Base-by-base conservation (phyloP, 2,797 vertebrate species). In the Botia almorhae region DNA sequence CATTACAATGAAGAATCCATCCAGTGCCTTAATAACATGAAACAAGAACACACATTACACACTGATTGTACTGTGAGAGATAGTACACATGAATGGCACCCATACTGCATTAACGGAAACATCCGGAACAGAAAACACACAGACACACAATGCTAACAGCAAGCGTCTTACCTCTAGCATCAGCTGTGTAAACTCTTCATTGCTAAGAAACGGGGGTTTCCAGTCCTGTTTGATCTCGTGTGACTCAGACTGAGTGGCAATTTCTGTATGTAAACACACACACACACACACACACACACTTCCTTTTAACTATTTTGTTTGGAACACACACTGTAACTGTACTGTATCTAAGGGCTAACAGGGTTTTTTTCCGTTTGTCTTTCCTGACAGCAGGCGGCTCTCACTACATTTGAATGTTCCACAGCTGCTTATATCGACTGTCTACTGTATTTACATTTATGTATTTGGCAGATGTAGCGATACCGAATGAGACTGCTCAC, bases 1-100 rank as follows among this genome's bases (percentile, higher is more conserved):
- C 93, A 98, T 97, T 93, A 96, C 96, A 92, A 99, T 93, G 92
- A 99, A 98, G 94, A 99, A 99, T 61, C 97, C 97, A 91, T 99
- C 98, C 92, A 99, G 91, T 87, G 98, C 97, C 98, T 99, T 36
- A 7, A 83, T 6, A 74, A 73, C 55, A 50, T 0, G 63, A 65
- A 16, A n/a, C 67, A 16, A 78, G 11, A 43, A 4, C 14, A 71
- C 17, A 29, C 7, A 39, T 17, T 71, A 8, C 3, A 3, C 1
- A 69, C 4, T 29, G 43, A 0, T 69, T 36, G 8, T 43, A 53
- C 19, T 12, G 5, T 65, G 13, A 21, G 81, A 70, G 50, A 78
- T 10, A 77, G 33, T 50, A 53, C 29, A 39, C 2, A 74, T 61
- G 21, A 56, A 71, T 3, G 16, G 21, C 21, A 46, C 6, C 10